Base-by-base conservation (phyloP, 1,140 invertebrate genomes). In the Drosophila kikkawai region DNA sequence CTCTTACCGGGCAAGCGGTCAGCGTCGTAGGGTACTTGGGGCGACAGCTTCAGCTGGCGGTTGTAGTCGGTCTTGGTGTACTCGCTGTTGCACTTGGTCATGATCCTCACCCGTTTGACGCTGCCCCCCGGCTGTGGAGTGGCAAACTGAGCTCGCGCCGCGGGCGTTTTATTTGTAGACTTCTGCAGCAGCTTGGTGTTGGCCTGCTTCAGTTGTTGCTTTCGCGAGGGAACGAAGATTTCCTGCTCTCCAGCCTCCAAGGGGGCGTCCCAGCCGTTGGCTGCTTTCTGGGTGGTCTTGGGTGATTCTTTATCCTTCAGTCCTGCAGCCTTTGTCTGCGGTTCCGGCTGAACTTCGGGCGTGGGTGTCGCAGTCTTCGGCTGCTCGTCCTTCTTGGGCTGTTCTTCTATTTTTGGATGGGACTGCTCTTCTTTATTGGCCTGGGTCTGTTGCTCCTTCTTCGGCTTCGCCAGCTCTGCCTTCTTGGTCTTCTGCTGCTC, bases 21-120 rank as follows among this genome's bases (percentile, higher is more conserved):
- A 6, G 95, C 94, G 87, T 97, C 96, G 64, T 94, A 97, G 1
- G 96, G 96, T 75, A 96, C 94, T n/a, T 93, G 94, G 0, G 96
- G 96, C 55, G 95, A 96, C 66, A 94, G 94, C 65, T 94, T 93
- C 4, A 97, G 92, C 82, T 96, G 95, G 22, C 94, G 93, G 39
- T 95, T 94, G 83, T 97, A 97, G 67, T 97, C 96, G 2, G 95
- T 94, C 1, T 95, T 94, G 22, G 94, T 94, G 80, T 96, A 96
- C 39, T 94, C 94, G 17, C 94, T 94, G 81, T 97, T 96, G 36
- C 94, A 93, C 53, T 95, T 94, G 0, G 96, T 90, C 26, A 94
- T 94, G 56, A 96, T 96, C 91, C 95, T 95, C 0, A 96, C 96
- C 6, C 92, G 91, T 69, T 92, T 91, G 32, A 39, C 77, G 29